Percentiles rank a stretch among this genome's conserved stretches.
These are phyloP conservation scores for Actenoides lindsayi DNA, from an alignment of 2,113 vertebrate species.

Conservation along the genomic window DNA sequence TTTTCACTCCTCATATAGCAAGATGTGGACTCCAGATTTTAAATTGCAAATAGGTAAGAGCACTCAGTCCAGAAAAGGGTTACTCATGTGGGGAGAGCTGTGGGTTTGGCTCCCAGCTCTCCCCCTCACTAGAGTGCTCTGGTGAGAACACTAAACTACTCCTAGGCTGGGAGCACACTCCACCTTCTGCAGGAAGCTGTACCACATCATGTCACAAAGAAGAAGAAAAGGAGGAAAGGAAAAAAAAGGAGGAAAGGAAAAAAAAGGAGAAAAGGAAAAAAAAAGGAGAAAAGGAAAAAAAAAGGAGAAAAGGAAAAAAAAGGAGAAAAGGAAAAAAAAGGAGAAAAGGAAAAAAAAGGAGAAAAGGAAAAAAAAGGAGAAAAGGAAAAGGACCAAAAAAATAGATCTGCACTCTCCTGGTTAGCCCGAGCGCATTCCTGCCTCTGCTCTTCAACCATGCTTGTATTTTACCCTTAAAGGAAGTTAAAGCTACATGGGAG, in stretches of 20 bases:
- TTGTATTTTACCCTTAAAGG: background rate
- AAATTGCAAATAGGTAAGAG: background rate
- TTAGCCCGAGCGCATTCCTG: background rate
- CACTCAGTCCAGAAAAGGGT: background rate
- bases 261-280: background rate
- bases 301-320: no score
- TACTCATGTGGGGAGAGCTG: background rate
- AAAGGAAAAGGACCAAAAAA: background rate
- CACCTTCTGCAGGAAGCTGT: background rate
- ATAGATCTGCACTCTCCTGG: background rate
- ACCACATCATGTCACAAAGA: background rate
- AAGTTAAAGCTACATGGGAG: background rate
- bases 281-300: no score
- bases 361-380: background rate
- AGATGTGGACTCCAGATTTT: background rate
- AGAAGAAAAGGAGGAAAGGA: no score
- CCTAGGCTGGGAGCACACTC: no score
- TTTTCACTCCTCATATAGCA: background rate
- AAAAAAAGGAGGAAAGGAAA: no score
- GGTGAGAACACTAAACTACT: background rate
- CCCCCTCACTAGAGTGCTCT: background rate
- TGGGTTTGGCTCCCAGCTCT: background rate
- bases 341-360: no score
- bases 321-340: no score
- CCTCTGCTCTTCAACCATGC: background rate